Percentiles rank a stretch among this genome's conserved stretches.
phyloP scores from a whole-genome alignment of 53 echinoderm and acorn worm genomes.

The Hippasteria phrygiana region DNA sequence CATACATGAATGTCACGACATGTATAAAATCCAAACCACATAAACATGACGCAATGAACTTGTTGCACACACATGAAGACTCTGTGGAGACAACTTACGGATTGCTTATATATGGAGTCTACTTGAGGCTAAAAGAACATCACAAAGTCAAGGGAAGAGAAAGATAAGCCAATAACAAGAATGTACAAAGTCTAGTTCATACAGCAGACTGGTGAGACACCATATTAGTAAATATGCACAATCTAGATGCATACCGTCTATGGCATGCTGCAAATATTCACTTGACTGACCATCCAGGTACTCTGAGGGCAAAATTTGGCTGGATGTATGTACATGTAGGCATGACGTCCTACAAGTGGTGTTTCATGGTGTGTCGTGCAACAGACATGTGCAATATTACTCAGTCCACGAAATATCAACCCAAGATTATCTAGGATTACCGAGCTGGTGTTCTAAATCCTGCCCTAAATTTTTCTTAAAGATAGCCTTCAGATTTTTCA shows the following conservation, averaged over 20 bases:
- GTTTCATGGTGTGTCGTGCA: too few species aligned
- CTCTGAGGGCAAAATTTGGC: too few species aligned
- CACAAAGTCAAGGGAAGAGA: conserved; percentile 38
- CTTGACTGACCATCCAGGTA: too few species aligned
- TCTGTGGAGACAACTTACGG: conserved; percentile 83
- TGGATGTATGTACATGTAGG: too few species aligned
- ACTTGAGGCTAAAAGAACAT: conserved; percentile 82
- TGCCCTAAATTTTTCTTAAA: too few species aligned
- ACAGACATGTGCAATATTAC: too few species aligned
- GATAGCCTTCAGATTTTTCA: too few species aligned
- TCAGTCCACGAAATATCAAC: too few species aligned
- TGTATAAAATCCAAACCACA: neutral
- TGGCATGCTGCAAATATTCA: too few species aligned
- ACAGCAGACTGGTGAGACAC: conserved; percentile 36
- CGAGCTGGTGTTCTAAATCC: too few species aligned
- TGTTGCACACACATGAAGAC: neutral
- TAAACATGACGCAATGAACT: neutral
- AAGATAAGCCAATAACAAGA: conserved; percentile 12
- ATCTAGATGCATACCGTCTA: conserved; percentile 33
- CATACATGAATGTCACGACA: neutral
- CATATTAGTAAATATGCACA: conserved; percentile 33
- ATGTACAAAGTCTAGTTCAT: conserved; percentile 18
- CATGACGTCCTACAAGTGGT: too few species aligned
- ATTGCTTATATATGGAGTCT: conserved; percentile 81
- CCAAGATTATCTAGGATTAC: too few species aligned